phyloP scores from a whole-genome alignment of 2,113 vertebrate species.

The Sprattus sprattus region DNA sequence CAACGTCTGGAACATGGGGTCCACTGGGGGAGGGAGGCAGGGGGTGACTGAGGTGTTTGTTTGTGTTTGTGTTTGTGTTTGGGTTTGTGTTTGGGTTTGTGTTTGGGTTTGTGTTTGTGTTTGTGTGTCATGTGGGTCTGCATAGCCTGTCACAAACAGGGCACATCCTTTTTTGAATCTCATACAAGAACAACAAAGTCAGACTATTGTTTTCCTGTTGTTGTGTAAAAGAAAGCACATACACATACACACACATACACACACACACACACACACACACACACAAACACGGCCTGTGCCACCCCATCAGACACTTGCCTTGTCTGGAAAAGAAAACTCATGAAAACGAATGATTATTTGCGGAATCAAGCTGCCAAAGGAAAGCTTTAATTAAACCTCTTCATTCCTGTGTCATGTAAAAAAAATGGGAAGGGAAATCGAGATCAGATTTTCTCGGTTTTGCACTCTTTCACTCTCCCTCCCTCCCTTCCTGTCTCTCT shows the following conservation, averaged over 20 bases:
- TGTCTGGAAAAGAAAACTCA: slow-evolving; percentile 45
- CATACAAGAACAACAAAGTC: not conserved
- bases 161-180: not conserved
- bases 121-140: not conserved
- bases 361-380: slow-evolving; percentile 55
- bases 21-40: not conserved
- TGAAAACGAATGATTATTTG: slow-evolving; percentile 52
- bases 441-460: slow-evolving; percentile 57
- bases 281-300: not conserved
- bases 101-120: not conserved
- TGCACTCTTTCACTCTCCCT: slow-evolving; percentile 49
- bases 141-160: not conserved
- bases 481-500: slow-evolving; percentile 50
- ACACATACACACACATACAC: not conserved
- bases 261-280: not conserved
- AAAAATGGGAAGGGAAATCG: slow-evolving; percentile 45
- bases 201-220: not conserved
- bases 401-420: slow-evolving; percentile 57
- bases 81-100: not conserved
- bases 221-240: no score
- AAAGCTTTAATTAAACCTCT: slow-evolving; percentile 64
- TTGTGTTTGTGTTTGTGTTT: not conserved
- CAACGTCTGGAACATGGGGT: slow-evolving; percentile 11
- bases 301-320: slow-evolving; percentile 31
- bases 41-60: not conserved